A percentile compares a stretch with the other conserved stretches of the same genome.
phyloP scores from a whole-genome alignment of 2,888 invertebrate genomes.

The Cynaeus angustus region DNA sequence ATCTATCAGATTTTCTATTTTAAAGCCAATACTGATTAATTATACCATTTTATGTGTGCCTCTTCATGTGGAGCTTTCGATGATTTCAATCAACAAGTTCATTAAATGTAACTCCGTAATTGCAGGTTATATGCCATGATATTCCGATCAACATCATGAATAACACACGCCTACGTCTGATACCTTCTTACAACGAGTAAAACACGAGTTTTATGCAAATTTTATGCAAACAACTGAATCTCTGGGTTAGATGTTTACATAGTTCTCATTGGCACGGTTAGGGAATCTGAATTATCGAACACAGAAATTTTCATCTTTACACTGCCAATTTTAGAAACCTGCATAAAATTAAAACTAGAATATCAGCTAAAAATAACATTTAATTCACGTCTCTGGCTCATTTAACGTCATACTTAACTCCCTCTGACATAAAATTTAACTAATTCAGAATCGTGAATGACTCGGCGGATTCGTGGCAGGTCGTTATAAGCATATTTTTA shows the following conservation, averaged over 20 bases:
- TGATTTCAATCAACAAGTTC: conserved; percentile 33
- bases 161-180: conserved; percentile 30
- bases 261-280: conserved; percentile 5
- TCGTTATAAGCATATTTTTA: no score
- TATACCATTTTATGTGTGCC: conserved; percentile 5
- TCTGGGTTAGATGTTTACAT: conserved; percentile 16
- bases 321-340: background rate
- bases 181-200: conserved; percentile 28
- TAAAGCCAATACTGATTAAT: conserved; percentile 21
- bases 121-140: conserved; percentile 29
- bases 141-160: conserved; percentile 30
- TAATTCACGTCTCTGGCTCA: no score
- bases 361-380: no score
- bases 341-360: no score
- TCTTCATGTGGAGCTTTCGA: conserved; percentile 11
- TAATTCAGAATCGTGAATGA: no score
- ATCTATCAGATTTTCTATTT: conserved; percentile 21
- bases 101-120: conserved; percentile 38
- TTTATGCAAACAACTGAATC: conserved; percentile 29
- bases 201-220: conserved; percentile 39
- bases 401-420: no score
- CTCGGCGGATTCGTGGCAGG: no score
- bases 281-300: conserved; percentile 21
- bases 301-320: conserved; percentile 9
- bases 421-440: no score